These are phyloP conservation scores for Toxotes chatareus DNA, from an alignment of 2,113 vertebrate genomes.

Conservation along the genomic window DNA sequence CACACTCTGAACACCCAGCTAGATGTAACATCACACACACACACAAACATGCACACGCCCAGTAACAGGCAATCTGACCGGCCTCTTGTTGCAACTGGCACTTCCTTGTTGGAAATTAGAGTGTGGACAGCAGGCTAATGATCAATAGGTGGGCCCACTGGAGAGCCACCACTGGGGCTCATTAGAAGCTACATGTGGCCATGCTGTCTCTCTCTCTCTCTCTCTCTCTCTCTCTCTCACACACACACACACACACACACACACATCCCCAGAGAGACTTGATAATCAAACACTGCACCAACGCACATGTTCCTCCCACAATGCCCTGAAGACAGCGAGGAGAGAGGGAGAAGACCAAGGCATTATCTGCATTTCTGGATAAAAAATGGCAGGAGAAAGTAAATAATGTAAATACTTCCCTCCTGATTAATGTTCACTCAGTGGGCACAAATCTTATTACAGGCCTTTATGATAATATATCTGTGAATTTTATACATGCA, in stretches of 20 bases:
- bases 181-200: slow-evolving; percentile 77
- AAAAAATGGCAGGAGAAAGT: slow-evolving; percentile 47
- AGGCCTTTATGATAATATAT: neutral
- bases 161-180: slow-evolving; percentile 77
- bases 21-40: slow-evolving; percentile 18
- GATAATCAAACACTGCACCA: slow-evolving; percentile 70
- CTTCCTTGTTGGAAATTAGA: slow-evolving; percentile 73
- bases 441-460: slow-evolving; percentile 30
- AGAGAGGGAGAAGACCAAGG: slow-evolving; percentile 18
- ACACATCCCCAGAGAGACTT: slow-evolving; percentile 59
- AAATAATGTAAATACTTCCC: slow-evolving; percentile 31
- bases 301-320: slow-evolving; percentile 44
- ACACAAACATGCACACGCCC: slow-evolving; percentile 4
- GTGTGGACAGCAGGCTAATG: slow-evolving; percentile 77
- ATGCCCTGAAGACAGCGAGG: slow-evolving; percentile 18
- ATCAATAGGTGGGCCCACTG: slow-evolving; percentile 76
- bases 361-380: slow-evolving; percentile 54
- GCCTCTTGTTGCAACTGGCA: slow-evolving; percentile 50
- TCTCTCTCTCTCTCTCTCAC: neutral
- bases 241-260: slow-evolving; percentile 33
- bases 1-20: slow-evolving; percentile 13
- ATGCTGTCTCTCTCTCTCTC: slow-evolving; percentile 32
- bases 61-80: slow-evolving; percentile 34
- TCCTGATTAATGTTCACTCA: slow-evolving; percentile 59
- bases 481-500: neutral